phyloP scores from a whole-genome alignment of 2,113 vertebrate species.

The Rallus limicola region DNA sequence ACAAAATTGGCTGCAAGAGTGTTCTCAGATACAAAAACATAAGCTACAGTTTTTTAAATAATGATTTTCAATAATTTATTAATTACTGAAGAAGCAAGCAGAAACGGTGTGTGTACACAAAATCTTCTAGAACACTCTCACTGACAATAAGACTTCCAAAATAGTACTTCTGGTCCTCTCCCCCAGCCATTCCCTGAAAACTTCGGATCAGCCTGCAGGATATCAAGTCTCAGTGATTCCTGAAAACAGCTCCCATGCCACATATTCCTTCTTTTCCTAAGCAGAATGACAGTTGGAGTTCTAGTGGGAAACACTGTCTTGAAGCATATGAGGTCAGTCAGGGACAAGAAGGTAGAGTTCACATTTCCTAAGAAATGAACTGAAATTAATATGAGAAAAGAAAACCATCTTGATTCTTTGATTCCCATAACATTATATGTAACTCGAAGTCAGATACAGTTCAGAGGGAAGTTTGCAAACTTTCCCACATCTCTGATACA shows the following conservation, averaged over 20 bases:
- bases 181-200: neutral
- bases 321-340: neutral
- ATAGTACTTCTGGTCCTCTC: neutral
- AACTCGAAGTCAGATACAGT: neutral
- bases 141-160: neutral
- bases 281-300: neutral
- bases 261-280: neutral
- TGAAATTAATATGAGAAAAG: neutral
- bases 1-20: neutral
- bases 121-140: neutral
- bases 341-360: neutral
- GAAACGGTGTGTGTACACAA: neutral
- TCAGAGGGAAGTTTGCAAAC: neutral
- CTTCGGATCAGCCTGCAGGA: neutral
- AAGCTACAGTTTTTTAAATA: neutral
- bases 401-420: neutral
- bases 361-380: neutral
- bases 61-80: neutral
- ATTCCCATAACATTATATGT: neutral
- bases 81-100: neutral
- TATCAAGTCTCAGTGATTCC: neutral
- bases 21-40: neutral
- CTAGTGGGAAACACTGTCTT: neutral
- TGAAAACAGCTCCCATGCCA: neutral
- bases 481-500: constrained; percentile 48